Percentiles rank a stretch among this genome's conserved stretches.
Evolutionary conservation across 2,797 vertebrate genomes (phyloP).

Genomic region (Strix occidentalis): DNA sequence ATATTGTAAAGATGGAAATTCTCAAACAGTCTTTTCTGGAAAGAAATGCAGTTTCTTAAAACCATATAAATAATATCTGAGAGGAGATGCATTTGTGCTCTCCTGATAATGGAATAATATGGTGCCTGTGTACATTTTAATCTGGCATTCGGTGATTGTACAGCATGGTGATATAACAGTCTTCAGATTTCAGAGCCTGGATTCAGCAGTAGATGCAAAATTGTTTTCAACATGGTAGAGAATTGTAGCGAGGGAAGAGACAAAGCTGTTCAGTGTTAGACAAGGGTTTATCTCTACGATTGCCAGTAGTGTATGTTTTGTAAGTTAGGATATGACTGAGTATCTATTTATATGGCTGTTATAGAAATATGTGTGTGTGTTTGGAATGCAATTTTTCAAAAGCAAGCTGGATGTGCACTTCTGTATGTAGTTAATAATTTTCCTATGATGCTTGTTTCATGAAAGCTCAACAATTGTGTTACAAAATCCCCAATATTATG

Average conservation of each 20-base stretch:
- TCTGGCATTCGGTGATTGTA: not conserved
- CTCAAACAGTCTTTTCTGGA: not conserved
- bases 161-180: not conserved
- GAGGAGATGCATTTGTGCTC: not conserved
- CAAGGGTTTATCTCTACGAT: conserved; percentile 11
- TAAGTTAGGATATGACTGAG: not conserved
- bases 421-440: not conserved
- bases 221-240: not conserved
- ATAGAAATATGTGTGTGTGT: not conserved
- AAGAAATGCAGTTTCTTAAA: conserved; percentile 11
- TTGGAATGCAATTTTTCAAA: conserved; percentile 1
- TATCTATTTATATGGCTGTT: conserved; percentile 5
- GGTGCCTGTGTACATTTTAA: not conserved
- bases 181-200: not conserved
- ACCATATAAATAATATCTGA: not conserved
- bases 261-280: conserved; percentile 12
- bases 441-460: not conserved
- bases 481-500: not conserved
- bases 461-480: not conserved
- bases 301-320: not conserved
- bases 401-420: not conserved
- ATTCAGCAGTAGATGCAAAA: not conserved
- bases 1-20: not conserved
- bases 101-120: not conserved
- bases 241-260: not conserved